These are phyloP conservation scores for Lucilia cuprina DNA, from an alignment of 1,140 invertebrate species.

Conservation along the genomic window DNA sequence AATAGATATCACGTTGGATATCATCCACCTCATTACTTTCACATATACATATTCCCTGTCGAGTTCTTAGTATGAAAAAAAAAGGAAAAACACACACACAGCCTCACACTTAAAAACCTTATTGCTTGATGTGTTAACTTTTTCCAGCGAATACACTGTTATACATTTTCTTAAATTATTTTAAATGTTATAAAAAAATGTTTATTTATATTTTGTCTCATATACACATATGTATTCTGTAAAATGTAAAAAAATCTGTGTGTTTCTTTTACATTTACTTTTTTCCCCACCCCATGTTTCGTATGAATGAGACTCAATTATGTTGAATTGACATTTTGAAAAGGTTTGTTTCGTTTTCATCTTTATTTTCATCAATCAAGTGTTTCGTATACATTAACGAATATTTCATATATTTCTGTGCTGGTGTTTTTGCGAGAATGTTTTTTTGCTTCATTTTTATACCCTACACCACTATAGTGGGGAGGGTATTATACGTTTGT, in stretches of 20 bases:
- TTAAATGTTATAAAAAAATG: neutral
- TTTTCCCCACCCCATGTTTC: neutral
- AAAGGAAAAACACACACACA: too few relatives aligned
- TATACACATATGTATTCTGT: neutral
- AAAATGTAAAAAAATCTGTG: neutral
- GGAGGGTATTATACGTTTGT: too few relatives aligned
- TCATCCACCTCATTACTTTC: too few relatives aligned
- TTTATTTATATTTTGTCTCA: neutral
- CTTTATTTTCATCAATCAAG: slow-evolving; percentile 6
- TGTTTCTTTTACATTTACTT: neutral
- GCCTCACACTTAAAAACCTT: neutral
- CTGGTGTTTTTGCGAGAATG: neutral
- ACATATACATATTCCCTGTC: too few relatives aligned
- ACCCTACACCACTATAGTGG: too few relatives aligned
- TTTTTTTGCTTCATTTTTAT: neutral
- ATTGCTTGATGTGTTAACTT: neutral
- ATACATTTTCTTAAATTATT: too few relatives aligned
- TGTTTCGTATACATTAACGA: neutral
- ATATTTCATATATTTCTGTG: neutral
- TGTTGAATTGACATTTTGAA: slow-evolving; percentile 18
- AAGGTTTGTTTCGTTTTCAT: slow-evolving; percentile 13
- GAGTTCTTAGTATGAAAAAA: too few relatives aligned
- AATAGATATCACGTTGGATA: too few relatives aligned
- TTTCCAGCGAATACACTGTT: neutral
- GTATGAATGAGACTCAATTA: slow-evolving; percentile 21